These are phyloP conservation scores for Fopius arisanus DNA, from an alignment of 1,140 invertebrate genomes.

Conservation along the genomic window DNA sequence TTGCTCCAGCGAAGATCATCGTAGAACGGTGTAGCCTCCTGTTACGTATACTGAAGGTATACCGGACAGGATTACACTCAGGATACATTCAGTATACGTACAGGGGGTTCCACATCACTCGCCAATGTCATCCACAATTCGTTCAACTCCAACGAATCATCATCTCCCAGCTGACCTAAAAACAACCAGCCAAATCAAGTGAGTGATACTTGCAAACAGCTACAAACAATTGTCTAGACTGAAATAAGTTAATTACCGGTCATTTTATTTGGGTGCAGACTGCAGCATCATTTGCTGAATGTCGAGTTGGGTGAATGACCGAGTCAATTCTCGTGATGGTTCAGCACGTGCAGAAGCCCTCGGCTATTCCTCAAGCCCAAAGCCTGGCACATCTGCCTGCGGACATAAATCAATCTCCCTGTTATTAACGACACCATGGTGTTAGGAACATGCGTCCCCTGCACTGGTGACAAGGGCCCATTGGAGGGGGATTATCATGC, in stretches of 20 bases:
- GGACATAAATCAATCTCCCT: conserved; percentile 37
- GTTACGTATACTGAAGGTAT: conserved; percentile 99
- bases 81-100: conserved; percentile 99
- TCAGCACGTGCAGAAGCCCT: conserved; percentile 25
- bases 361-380: neutral
- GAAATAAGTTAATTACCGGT: conserved; percentile 7
- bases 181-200: neutral
- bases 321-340: neutral
- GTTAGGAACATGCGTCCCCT: conserved; percentile 23
- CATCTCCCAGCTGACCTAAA: neutral
- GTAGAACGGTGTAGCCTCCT: conserved; percentile 85
- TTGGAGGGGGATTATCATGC: neutral
- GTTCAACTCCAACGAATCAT: neutral
- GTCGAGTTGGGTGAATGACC: neutral
- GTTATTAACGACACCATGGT: conserved; percentile 35
- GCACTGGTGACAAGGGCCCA: no score
- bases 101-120: conserved; percentile 83
- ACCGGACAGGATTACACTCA: conserved; percentile 97
- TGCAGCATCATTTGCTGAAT: neutral
- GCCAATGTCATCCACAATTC: neutral
- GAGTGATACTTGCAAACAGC: neutral
- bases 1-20: conserved; percentile 51
- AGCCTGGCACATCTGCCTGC: conserved; percentile 34
- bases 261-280: neutral
- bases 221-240: neutral